Conservation (phyloP, 2,888 invertebrate genomes). For the Lasioglossum villosulum region DNA sequence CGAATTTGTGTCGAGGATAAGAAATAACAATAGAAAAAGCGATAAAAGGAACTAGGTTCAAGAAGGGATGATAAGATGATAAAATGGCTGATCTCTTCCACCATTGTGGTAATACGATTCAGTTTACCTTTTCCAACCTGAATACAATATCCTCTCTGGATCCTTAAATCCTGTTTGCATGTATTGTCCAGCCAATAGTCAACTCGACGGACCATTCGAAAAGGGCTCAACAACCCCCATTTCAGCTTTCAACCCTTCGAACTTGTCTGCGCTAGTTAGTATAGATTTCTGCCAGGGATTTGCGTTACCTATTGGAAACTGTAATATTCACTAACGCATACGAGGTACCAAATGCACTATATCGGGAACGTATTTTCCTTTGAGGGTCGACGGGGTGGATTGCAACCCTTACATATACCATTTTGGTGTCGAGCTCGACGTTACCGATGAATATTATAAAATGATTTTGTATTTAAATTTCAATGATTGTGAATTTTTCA, state of each 20-base stretch:
- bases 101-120: conserved; percentile 78
- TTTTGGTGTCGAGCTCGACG: background rate
- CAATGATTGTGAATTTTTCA: background rate
- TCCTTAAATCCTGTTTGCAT: conserved; percentile 79
- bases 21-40: background rate
- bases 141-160: conserved; percentile 68
- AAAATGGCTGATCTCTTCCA: conserved; percentile 51
- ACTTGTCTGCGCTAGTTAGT: background rate
- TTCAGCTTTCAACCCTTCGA: background rate
- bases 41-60: background rate
- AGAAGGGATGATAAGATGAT: conserved; percentile 13
- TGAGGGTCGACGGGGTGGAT: background rate
- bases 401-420: background rate
- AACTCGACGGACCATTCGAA: conserved; percentile 70
- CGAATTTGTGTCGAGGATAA: background rate
- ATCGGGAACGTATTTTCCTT: background rate
- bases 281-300: conserved; percentile 1
- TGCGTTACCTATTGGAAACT: background rate
- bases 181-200: conserved; percentile 72
- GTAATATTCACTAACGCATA: conserved; percentile 9
- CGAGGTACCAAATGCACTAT: background rate
- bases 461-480: background rate
- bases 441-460: background rate
- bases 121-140: conserved; percentile 72
- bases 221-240: conserved; percentile 39